These are phyloP conservation scores for Bolinopsis microptera DNA, from an alignment of 37 sponge, comb jelly and placozoan species.

Conservation along the genomic window DNA sequence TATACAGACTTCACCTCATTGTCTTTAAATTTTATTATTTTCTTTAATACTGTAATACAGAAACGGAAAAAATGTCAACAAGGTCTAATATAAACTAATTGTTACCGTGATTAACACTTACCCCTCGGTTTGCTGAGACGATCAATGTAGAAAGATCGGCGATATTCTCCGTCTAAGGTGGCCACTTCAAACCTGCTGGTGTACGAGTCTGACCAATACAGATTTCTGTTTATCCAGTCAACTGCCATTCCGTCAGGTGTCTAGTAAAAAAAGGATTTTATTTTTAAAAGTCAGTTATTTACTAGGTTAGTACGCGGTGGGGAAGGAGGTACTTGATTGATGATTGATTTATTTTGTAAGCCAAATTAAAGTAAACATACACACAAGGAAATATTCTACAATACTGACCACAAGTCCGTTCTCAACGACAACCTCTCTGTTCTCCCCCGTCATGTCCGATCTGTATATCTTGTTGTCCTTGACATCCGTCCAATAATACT, in stretches of 20 bases:
- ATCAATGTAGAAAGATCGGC: constrained; percentile 1
- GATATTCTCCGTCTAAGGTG: constrained; percentile 23
- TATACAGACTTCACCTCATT: no score
- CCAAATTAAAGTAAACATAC: no score
- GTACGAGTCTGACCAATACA: constrained; percentile 35
- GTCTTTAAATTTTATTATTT: no score
- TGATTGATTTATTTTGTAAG: background rate
- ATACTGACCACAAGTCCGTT: constrained; percentile 48
- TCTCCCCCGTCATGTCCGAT: constrained; percentile 6
- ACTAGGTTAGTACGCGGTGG: background rate
- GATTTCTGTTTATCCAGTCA: constrained; percentile 45
- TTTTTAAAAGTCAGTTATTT: background rate
- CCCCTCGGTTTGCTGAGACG: constrained; percentile 24
- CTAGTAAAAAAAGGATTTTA: background rate
- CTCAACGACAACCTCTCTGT: constrained; percentile 24
- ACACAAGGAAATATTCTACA: background rate
- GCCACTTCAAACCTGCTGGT: constrained; percentile 43
- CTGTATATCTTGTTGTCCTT: constrained; percentile 53
- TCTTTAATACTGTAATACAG: no score
- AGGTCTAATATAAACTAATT: no score
- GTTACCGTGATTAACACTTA: no score
- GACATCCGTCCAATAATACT: constrained; percentile 58
- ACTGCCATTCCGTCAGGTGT: constrained; percentile 57
- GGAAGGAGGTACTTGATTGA: background rate
- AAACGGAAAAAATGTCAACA: no score